These are phyloP conservation scores for Eumeta japonica DNA, from an alignment of 1,140 invertebrate genomes.

Conservation along the genomic window DNA sequence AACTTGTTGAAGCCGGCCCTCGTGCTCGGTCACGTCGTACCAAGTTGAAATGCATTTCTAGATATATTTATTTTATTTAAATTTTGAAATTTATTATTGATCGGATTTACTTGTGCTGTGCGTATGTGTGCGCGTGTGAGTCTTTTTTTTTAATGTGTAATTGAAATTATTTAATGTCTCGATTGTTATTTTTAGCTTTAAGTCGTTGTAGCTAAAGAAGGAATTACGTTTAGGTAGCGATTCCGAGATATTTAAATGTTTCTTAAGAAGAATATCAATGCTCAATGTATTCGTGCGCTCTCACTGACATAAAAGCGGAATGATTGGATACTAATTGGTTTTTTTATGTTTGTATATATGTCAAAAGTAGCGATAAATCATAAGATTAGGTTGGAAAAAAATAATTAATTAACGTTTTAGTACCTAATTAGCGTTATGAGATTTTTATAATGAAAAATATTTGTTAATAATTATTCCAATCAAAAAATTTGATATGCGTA, in stretches of 20 bases:
- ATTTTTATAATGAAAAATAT: slow-evolving; percentile 24
- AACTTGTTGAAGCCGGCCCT: slow-evolving; percentile 20
- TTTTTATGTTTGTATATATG: slow-evolving; percentile 46
- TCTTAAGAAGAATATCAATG: slow-evolving; percentile 28
- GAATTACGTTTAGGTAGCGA: slow-evolving; percentile 21
- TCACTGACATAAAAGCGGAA: slow-evolving; percentile 45
- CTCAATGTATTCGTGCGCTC: slow-evolving; percentile 53
- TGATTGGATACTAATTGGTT: slow-evolving; percentile 36
- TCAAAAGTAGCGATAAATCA: too few species aligned
- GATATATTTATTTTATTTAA: slow-evolving; percentile 52
- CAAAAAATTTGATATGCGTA: neutral
- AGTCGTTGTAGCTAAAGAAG: slow-evolving; percentile 18
- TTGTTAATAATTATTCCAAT: neutral
- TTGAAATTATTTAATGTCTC: slow-evolving; percentile 49
- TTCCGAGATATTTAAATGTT: slow-evolving; percentile 20
- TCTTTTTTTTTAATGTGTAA: slow-evolving; percentile 39
- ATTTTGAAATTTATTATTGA: slow-evolving; percentile 31
- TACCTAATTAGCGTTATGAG: slow-evolving; percentile 52
- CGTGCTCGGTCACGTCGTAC: slow-evolving; percentile 42
- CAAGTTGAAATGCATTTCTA: slow-evolving; percentile 54
- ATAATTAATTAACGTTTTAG: slow-evolving; percentile 38
- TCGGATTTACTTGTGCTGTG: slow-evolving; percentile 45
- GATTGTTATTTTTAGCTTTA: slow-evolving; percentile 34
- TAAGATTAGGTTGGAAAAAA: slow-evolving; percentile 14
- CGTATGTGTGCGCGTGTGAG: slow-evolving; percentile 42